Conservation (phyloP, 2,113 vertebrate species). For the Pogonocichla stellata region DNA sequence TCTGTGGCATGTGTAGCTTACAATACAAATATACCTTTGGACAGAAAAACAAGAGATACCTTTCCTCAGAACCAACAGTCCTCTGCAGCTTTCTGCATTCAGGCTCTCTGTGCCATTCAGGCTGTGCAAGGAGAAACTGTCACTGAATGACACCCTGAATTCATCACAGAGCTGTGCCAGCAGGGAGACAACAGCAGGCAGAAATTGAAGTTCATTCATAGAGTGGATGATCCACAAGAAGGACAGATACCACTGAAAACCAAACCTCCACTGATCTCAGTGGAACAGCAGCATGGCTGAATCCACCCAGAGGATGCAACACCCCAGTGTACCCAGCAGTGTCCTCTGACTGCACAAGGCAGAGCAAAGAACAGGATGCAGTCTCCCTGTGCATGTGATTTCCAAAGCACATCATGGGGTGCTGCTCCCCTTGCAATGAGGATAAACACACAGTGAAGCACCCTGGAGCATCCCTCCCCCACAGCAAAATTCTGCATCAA, state of each 20-base stretch:
- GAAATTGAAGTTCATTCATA: background rate
- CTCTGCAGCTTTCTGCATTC: slow-evolving; percentile 31
- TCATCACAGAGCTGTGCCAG: slow-evolving; percentile 58
- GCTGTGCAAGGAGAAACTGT: slow-evolving; percentile 32
- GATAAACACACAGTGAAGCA: background rate
- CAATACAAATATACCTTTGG: background rate
- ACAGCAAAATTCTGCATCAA: background rate
- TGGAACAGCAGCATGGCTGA: background rate
- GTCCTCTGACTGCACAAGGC: background rate
- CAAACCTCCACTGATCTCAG: background rate
- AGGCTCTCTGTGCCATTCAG: slow-evolving; percentile 19
- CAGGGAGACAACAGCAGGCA: slow-evolving; percentile 40
- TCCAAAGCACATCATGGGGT: background rate
- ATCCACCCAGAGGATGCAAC: accelerated
- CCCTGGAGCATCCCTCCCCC: background rate
- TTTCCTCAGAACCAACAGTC: slow-evolving; percentile 43
- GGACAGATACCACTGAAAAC: background rate
- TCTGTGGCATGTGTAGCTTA: background rate
- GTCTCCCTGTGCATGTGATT: accelerated
- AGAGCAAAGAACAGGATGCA: background rate
- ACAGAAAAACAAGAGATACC: slow-evolving; percentile 58
- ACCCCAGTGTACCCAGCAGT: accelerated
- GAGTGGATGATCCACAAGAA: background rate
- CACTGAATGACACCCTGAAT: slow-evolving; percentile 51
- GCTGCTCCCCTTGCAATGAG: background rate